A percentile compares a stretch with the other conserved stretches of the same genome.
phyloP scores from a whole-genome alignment of 2,113 vertebrate genomes.

The Oreotrochilus melanogaster region DNA sequence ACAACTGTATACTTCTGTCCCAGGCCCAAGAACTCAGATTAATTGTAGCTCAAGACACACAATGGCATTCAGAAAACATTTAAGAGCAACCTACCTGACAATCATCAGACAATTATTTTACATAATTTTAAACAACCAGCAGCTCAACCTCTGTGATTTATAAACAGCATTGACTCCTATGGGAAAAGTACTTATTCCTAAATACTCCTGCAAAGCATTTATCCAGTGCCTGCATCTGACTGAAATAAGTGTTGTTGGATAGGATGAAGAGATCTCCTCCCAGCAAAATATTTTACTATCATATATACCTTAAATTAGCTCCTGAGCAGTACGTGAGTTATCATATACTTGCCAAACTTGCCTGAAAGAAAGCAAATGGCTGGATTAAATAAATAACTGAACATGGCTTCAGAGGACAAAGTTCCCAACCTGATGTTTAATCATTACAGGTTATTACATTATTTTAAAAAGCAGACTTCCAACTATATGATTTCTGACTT shows the following conservation, averaged over 20 bases:
- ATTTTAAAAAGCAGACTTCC: slow-evolving; percentile 59
- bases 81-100: not conserved
- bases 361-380: not conserved
- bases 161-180: not conserved
- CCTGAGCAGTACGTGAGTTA: not conserved
- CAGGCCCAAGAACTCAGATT: not conserved
- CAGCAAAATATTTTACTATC: not conserved
- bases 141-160: not conserved
- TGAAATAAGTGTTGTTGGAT: not conserved
- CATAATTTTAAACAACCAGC: not conserved
- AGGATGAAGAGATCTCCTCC: not conserved
- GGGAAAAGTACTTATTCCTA: slow-evolving; percentile 3
- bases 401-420: slow-evolving; percentile 24
- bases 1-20: not conserved
- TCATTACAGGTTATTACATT: slow-evolving; percentile 39
- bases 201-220: not conserved
- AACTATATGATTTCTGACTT: slow-evolving; percentile 46
- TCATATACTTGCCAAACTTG: not conserved
- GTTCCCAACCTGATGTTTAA: slow-evolving; percentile 9
- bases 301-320: not conserved
- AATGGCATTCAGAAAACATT: not conserved
- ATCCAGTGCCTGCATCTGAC: not conserved
- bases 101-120: slow-evolving; percentile 16
- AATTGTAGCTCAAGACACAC: not conserved
- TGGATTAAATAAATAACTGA: slow-evolving; percentile 6